Base-by-base conservation (phyloP, 2,888 invertebrate genomes). In the Oxycera nigricornis region DNA sequence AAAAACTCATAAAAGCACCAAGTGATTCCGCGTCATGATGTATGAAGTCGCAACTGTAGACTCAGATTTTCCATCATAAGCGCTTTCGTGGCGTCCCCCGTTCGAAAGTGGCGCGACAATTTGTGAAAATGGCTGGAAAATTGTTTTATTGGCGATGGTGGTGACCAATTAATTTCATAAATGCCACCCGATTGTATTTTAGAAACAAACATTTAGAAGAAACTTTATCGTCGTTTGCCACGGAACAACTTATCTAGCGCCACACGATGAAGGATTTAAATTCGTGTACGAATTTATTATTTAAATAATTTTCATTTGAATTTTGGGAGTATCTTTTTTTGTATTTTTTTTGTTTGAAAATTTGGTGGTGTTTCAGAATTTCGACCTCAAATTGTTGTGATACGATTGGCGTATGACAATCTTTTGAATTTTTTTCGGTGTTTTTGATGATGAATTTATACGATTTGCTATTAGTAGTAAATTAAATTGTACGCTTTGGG, bases 61-160 rank as follows among this genome's bases (percentile, higher is more conserved):
- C n/a, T n/a, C n/a, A n/a, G n/a, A n/a, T n/a, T n/a, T n/a, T n/a
- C n/a, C n/a, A n/a, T n/a, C n/a, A n/a, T n/a, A n/a, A n/a, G n/a
- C n/a, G n/a, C n/a, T n/a, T n/a, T n/a, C n/a, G n/a, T n/a, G n/a
- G n/a, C n/a, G n/a, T n/a, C n/a, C n/a, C n/a, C n/a, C n/a, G n/a
- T n/a, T n/a, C n/a, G n/a, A n/a, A n/a, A n/a, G n/a, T n/a, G n/a
- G n/a, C n/a, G 26, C 46, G 28, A 28, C 26, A 59, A 28, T 59
- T 28, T n/a, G 24, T 14, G 17, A 28, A 28, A 59, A 59, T 28
- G 59, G 17, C 59, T 30, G 30, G 28, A 59, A 28, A 59, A 59
- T 59, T 59, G 30, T 26, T 59, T 59, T 59, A 59, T 59, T 59
- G 59, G 24, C 28, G 59, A 46, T 59, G 30, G 26, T 59, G 59